Conservation (phyloP, 2,888 invertebrate genomes). For the Diogma glabrata region DNA sequence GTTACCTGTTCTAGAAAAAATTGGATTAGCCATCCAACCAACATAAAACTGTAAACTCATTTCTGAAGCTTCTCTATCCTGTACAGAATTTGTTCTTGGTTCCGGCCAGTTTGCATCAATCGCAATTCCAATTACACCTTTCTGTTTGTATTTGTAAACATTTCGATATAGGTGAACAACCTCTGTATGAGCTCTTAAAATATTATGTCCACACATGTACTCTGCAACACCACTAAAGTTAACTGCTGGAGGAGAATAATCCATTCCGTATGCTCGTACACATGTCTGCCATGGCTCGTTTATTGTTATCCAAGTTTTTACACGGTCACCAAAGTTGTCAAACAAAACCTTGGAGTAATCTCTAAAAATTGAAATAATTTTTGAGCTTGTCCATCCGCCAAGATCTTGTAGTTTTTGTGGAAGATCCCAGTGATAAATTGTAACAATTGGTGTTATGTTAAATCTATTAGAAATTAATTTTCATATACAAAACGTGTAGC, state of each 20-base stretch:
- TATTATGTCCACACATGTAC: constrained; percentile 59
- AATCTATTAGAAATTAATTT: no score
- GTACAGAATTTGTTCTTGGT: constrained; percentile 40
- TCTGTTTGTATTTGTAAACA: constrained; percentile 42
- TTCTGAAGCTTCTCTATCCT: constrained; percentile 49
- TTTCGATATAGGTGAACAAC: constrained; percentile 52
- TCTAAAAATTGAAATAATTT: constrained; percentile 49
- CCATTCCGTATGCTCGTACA: constrained; percentile 39
- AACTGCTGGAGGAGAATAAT: constrained; percentile 46
- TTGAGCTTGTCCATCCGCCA: constrained; percentile 56
- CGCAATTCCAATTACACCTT: constrained; percentile 51
- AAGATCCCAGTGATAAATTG: constrained; percentile 61
- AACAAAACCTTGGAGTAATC: constrained; percentile 53
- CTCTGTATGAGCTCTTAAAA: constrained; percentile 60
- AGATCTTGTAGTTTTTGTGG: constrained; percentile 52
- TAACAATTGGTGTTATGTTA: constrained; percentile 57
- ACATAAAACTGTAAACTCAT: constrained; percentile 48
- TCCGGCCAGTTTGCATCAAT: constrained; percentile 50
- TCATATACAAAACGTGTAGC: no score
- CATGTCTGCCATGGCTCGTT: constrained; percentile 54
- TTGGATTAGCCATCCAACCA: constrained; percentile 57
- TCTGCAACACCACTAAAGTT: constrained; percentile 48
- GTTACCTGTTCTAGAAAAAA: constrained; percentile 48
- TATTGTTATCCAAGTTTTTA: constrained; percentile 61
- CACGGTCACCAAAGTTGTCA: constrained; percentile 48